Conservation (phyloP, 2,113 vertebrate genomes). For the Orthonyx spaldingii region DNA sequence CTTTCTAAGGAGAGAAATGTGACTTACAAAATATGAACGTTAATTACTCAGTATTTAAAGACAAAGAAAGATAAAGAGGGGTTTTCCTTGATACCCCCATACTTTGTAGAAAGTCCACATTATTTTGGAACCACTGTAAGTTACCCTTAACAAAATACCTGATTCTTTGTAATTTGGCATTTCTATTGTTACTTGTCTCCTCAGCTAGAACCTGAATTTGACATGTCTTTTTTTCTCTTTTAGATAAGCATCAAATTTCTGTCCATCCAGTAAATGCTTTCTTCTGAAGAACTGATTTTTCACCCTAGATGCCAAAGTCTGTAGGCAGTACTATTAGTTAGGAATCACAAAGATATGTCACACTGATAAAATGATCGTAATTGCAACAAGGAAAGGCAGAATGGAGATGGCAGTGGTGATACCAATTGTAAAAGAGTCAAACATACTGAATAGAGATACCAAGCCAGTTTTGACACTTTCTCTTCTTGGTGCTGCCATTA, state of each 20-base stretch:
- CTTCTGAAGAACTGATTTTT: not conserved
- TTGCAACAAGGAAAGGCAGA: not conserved
- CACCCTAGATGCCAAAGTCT: not conserved
- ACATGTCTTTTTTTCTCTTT: not conserved
- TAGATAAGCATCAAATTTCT: not conserved
- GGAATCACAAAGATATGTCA: not conserved
- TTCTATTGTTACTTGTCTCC: not conserved
- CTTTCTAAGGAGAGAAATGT: not conserved
- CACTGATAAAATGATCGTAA: not conserved
- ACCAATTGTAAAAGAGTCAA: not conserved
- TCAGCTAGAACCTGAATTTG: not conserved
- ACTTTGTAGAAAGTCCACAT: not conserved
- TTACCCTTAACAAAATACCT: not conserved
- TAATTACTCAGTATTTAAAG: not conserved
- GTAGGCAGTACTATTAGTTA: not conserved
- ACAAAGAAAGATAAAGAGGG: not conserved
- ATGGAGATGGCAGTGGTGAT: not conserved
- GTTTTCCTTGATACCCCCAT: not conserved
- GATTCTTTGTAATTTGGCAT: not conserved
- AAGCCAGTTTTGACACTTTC: not conserved
- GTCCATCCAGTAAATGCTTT: not conserved
- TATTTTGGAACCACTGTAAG: not conserved
- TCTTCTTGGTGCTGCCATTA: not conserved
- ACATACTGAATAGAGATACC: rapidly evolving
- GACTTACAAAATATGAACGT: not conserved